Base-by-base conservation (phyloP, 30 jellyfish, hydroid and myxozoan species). In the Hydractinia symbiolongicarpus region DNA sequence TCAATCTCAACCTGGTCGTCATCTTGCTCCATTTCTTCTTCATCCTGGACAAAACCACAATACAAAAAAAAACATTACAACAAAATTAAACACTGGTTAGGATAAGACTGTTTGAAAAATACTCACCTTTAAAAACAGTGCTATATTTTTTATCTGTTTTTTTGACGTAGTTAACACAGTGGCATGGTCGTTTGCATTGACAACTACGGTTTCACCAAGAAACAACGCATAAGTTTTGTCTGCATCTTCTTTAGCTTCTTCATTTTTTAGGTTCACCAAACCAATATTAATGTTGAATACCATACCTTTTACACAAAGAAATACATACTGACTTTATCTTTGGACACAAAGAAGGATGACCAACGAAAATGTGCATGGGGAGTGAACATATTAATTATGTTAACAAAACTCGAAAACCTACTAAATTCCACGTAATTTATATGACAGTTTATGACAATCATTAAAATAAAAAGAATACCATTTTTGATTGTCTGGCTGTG, bases 141-240 rank as follows among this genome's bases (percentile, higher is more conserved):
- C 98, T 55, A 93, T 93, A 68, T 93, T 93, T 73, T 93, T 93
- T 50, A 93, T 70, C 79, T 93, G 98, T 56, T 93, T 93, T 73
- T 93, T 93, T 5, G 98, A 89, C 9, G 96, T 81, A 20, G 98
- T 93, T 5, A 93, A 82, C 9, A 93, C 90, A 50, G 98, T 88
- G 13, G 98, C 98, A 30, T 96, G 84, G 82, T 87, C 95, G 61
- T 88, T 93, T 89, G 87, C 98, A 72, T 88, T 87, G 30, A 87
- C 94, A 52, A 72, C 53, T 72, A 89, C 96, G 6, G 99, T 95
- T 53, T 95, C 99, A 30, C 99, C 99, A 44, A 95, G 81, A 70
- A 86, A 89, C 75, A 95, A 79, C 8, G 97, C 95, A 75, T 89
- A 89, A 14, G 78, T 81, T 80, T 79, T 88, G 82, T 86, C 89